phyloP scores from a whole-genome alignment of 2,113 vertebrate species.

The Notarius lentiginosus region DNA sequence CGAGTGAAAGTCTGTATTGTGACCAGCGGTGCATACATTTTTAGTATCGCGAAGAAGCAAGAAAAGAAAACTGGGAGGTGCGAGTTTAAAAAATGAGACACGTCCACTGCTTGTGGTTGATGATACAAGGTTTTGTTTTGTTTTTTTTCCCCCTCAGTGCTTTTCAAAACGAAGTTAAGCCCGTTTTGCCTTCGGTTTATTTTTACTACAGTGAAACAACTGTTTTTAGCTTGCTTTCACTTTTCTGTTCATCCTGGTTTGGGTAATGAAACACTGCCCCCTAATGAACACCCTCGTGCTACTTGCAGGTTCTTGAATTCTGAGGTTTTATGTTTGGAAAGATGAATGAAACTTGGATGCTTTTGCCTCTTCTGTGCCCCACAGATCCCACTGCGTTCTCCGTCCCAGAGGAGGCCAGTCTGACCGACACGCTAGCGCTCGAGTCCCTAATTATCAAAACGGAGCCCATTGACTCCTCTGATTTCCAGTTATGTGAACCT shows the following conservation, averaged over 20 bases:
- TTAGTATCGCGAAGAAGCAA: neutral
- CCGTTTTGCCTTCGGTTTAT: neutral
- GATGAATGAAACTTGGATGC: neutral
- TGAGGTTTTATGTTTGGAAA: neutral
- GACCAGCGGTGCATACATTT: neutral
- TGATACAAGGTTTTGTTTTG: too few species aligned
- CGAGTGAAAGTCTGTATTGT: neutral
- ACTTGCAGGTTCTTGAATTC: neutral
- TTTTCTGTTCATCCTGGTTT: neutral
- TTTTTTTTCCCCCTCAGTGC: neutral
- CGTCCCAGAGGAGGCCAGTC: slow-evolving; percentile 10
- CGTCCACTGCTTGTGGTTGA: too few species aligned
- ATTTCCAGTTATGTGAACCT: slow-evolving; percentile 11
- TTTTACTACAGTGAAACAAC: neutral
- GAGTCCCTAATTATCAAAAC: slow-evolving; percentile 37
- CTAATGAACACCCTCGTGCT: neutral
- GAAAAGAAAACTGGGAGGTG: too few species aligned
- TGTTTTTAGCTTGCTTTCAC: neutral
- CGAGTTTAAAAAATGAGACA: neutral
- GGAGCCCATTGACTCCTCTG: slow-evolving; percentile 29
- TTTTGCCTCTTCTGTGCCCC: slow-evolving; percentile 3
- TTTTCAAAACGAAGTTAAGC: neutral
- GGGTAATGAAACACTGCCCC: neutral
- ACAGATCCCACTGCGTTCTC: slow-evolving; percentile 11
- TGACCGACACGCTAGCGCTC: neutral